These are phyloP conservation scores for Lydus trimaculatus DNA, from an alignment of 2,888 invertebrate species.

Conservation along the genomic window DNA sequence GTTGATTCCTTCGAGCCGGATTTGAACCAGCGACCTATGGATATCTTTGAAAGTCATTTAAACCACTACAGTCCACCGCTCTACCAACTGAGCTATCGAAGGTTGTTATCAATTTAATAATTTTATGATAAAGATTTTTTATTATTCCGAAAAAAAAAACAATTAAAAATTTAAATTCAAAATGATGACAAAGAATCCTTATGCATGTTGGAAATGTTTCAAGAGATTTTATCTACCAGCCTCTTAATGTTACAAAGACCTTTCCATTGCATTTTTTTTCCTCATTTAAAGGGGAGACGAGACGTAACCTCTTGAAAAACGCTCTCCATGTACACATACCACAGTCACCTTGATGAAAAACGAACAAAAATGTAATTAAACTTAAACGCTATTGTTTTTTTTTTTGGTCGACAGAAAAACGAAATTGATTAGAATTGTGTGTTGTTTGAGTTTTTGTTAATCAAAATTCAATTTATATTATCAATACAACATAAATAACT, in stretches of 20 bases:
- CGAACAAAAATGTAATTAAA: not conserved
- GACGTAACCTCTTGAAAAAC: not conserved
- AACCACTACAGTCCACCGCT: constrained; percentile 57
- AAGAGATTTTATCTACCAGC: not conserved
- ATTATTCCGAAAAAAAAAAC: not conserved
- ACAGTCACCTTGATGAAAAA: not conserved
- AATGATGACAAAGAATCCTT: not conserved
- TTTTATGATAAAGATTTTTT: not conserved
- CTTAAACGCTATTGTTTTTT: not conserved
- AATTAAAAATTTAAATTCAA: not conserved
- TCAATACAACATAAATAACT: too few relatives aligned
- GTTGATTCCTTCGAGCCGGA: constrained; percentile 70
- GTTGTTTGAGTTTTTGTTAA: too few relatives aligned
- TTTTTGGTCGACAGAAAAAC: not conserved
- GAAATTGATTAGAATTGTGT: too few relatives aligned
- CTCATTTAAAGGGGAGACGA: not conserved
- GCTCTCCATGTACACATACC: not conserved
- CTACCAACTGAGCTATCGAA: constrained; percentile 59
- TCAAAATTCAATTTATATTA: too few relatives aligned
- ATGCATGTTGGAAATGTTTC: not conserved
- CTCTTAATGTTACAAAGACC: not conserved
- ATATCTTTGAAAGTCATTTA: constrained; percentile 48
- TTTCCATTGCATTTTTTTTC: not conserved
- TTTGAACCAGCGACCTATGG: constrained; percentile 76
- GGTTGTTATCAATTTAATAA: constrained; percentile 33